Evolutionary conservation across 2,797 vertebrate species (phyloP).

Genomic region (Schizothorax lantsangensis): DNA sequence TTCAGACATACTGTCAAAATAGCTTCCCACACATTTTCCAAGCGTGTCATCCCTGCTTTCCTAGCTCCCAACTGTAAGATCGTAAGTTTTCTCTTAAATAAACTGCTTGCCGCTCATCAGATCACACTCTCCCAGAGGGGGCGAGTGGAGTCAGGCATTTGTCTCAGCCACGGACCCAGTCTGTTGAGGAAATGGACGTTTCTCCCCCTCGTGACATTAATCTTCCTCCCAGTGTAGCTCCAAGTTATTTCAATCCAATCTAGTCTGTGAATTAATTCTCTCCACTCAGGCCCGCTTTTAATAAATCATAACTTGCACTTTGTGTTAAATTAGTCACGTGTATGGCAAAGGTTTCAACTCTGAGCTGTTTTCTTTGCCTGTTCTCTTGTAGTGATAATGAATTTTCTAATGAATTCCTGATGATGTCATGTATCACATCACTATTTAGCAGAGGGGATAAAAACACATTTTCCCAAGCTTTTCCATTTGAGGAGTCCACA

Average conservation of each 20-base stretch:
- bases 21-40: conserved; percentile 19
- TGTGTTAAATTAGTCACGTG: conserved; percentile 28
- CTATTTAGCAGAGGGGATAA: background rate
- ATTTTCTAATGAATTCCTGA: conserved; percentile 13
- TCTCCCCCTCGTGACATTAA: conserved; percentile 34
- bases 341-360: conserved; percentile 23
- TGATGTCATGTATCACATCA: conserved; percentile 19
- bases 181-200: conserved; percentile 36
- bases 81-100: conserved; percentile 12
- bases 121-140: conserved; percentile 28
- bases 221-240: conserved; percentile 40
- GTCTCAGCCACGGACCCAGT: conserved; percentile 9
- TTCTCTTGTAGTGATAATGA: background rate
- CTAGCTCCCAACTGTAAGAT: background rate
- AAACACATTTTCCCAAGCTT: background rate
- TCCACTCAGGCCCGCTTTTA: conserved; percentile 42
- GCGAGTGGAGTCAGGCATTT: conserved; percentile 8
- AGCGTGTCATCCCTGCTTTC: background rate
- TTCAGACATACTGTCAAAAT: background rate
- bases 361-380: conserved; percentile 26
- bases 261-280: conserved; percentile 47
- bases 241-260: conserved; percentile 53
- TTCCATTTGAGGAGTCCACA: conserved; percentile 1
- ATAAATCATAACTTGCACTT: conserved; percentile 51
- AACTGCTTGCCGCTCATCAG: background rate